Percentiles rank a stretch among this genome's conserved stretches.
phyloP scores from a whole-genome alignment of 2,797 vertebrate genomes.

The Bradypodion ventrale region DNA sequence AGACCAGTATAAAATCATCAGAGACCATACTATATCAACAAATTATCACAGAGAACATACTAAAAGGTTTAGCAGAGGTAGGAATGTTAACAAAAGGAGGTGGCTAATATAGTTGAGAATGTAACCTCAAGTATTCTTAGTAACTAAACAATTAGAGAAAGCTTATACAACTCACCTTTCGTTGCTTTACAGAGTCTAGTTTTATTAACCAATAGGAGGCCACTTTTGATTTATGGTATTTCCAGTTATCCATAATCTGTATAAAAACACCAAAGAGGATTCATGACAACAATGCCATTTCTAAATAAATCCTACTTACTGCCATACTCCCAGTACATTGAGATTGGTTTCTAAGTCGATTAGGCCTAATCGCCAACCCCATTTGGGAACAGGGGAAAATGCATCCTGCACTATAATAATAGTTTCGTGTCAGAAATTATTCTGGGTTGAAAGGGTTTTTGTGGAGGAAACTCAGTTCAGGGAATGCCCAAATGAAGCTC shows the following conservation, averaged over 20 bases:
- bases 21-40: no score
- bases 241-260: conserved; percentile 98
- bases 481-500: no score
- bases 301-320: background rate
- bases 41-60: no score
- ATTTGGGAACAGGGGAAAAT: no score
- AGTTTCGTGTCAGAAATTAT: no score
- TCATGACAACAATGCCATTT: conserved; percentile 19
- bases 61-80: background rate
- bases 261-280: conserved; percentile 48
- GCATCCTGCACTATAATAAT: no score
- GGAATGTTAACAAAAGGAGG: background rate
- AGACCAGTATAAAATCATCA: background rate
- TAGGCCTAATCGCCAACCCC: background rate
- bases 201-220: conserved; percentile 97
- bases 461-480: no score
- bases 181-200: conserved; percentile 93
- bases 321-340: conserved; percentile 2
- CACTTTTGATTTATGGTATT: conserved; percentile 96
- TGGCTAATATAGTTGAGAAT: background rate
- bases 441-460: no score
- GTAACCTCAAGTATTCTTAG: background rate
- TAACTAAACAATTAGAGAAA: background rate
- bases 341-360: background rate
- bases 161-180: conserved; percentile 83